phyloP scores from a whole-genome alignment of 2,797 vertebrate genomes.

The Cynopterus sphinx region DNA sequence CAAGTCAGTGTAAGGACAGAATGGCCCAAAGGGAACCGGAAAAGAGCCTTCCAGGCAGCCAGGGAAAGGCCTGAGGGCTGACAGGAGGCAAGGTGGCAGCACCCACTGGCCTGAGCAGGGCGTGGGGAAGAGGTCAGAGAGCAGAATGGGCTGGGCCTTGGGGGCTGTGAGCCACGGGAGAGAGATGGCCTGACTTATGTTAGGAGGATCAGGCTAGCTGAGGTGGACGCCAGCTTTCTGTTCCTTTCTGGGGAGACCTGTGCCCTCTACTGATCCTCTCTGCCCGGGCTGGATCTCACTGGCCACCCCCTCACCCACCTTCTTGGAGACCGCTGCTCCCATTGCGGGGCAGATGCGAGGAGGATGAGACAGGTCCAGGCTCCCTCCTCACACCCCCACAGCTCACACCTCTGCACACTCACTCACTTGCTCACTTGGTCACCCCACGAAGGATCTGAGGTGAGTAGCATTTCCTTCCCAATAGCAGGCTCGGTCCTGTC shows the following conservation, averaged over 20 bases:
- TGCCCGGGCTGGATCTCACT: background rate
- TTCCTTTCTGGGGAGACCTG: background rate
- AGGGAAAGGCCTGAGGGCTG: background rate
- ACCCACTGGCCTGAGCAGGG: background rate
- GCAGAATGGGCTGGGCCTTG: background rate
- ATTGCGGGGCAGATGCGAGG: fast-evolving
- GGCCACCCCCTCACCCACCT: background rate
- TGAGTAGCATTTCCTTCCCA: background rate
- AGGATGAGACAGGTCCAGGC: fast-evolving
- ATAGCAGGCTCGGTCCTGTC: background rate
- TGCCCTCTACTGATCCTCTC: background rate
- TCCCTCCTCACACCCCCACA: background rate
- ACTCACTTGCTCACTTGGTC: fast-evolving
- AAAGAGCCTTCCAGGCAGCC: background rate
- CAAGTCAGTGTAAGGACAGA: background rate
- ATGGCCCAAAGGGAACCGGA: fast-evolving
- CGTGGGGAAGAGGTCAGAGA: background rate
- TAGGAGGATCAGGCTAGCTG: background rate
- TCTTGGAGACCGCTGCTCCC: fast-evolving
- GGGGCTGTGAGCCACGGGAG: background rate
- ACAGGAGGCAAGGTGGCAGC: background rate
- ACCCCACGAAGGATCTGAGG: fast-evolving
- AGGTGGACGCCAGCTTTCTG: background rate
- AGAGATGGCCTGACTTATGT: fast-evolving
- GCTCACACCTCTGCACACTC: background rate